Base-by-base conservation (phyloP, 2,113 vertebrate genomes). In the Xerus inauris region DNA sequence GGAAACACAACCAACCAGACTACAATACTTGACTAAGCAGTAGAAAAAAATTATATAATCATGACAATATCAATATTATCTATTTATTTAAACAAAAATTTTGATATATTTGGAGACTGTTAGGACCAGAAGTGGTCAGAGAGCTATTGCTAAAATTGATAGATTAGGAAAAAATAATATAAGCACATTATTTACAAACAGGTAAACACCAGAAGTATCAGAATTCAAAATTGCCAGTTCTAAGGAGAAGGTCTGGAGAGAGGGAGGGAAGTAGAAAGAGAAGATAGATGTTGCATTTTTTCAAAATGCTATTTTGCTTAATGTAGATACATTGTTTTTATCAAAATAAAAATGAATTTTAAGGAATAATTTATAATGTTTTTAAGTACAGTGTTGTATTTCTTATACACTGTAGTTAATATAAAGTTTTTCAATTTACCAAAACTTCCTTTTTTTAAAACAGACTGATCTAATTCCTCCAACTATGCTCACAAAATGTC, bases 311-410 rank as follows among this genome's bases (percentile, higher is more conserved):
- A 6, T 13, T 80, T 40, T 87, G 57, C 30, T 54, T 86, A 81
- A 84, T 16, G 20, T 65, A 59, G 26, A 49, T 59, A 96, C 4
- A 8, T 0, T 95, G 4, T 42, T 89, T 82, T 73, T 54, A 94
- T 49, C 59, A 96, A 96, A 62, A 91, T 42, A 64, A 87, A 97
- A 90, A 67, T 7, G 4, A 57, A 88, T 80, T 85, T 92, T 90
- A 40, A 96, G 95, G 30, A 17, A 51, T 76, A 75, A 76, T 26
- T 91, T 10, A 47, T 51, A 77, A 67, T 9, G 2, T 92, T 7
- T 28, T 71, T 49, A 84, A 62, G 38, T 76, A 80, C 20, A 72
- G 72, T 40, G 73, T 8, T 76, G 20, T 9, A 77, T 59, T 32
- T 86, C 40, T 85, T 59, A 65, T 40, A 73, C 16, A 76, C 14